Base-by-base conservation (phyloP, 2,113 vertebrate species). In the Hymenochirus boettgeri region DNA sequence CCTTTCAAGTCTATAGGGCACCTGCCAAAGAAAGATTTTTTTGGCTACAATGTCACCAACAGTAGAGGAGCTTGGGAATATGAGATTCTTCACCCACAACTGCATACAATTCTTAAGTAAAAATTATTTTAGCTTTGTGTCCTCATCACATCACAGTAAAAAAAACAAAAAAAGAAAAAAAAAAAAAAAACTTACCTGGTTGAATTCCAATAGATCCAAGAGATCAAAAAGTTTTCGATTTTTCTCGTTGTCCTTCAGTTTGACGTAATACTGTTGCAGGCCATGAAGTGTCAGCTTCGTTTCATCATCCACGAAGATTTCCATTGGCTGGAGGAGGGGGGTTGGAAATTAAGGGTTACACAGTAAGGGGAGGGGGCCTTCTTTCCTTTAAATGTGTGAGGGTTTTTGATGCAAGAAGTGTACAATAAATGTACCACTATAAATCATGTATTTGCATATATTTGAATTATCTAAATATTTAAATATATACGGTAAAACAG, bases 191-290 rank as follows among this genome's bases (percentile, higher is more conserved):
- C 18, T 72, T 56, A 88, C 86, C 83, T 90, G 88, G 76, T 91
- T 91, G 76, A 90, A 90, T 70, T 89, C 89, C 70, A 91, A 79
- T n/a, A 89, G 85, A 57, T 91, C 88, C 23, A 90, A 76, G 47
- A 91, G 85, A 58, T 91, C 90, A 73, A 90, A 89, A 61, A 91
- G 87, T 71, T 91, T 90, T 73, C 89, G 81, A 80, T 91, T 91
- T 84, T 91, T 91, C 84, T 91, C 89, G 71, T 89, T 89, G 86
- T 91, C 90, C 83, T 89, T 91, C 78, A 91, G 84, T 73, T 91
- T 91, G 80, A 91, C 88, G 71, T 91, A 91, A 76, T 91, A 89
- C 73, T 91, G 89, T 83, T 90, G 89, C 78, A 90, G 83, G 24
- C 89, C 89, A 12, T 91, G 90, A 77, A 91, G 86, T 33, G 86